These are phyloP conservation scores for Tuberolachnus salignus DNA, from an alignment of 2,888 invertebrate genomes.

Conservation along the genomic window DNA sequence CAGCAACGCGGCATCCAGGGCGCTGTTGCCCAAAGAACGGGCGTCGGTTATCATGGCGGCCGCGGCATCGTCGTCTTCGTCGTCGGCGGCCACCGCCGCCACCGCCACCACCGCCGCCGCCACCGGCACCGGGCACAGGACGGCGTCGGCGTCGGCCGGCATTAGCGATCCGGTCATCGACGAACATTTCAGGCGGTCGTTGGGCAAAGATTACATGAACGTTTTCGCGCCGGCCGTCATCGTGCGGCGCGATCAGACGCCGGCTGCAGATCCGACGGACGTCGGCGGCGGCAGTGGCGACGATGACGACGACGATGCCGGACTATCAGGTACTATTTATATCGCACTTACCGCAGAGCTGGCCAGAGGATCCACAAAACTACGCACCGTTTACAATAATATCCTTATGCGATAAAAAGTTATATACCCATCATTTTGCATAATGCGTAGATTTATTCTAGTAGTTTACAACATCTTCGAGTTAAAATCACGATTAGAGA, in stretches of 20 bases:
- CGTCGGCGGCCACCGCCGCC: no score
- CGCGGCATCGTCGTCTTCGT: neutral
- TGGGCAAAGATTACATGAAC: constrained; percentile 80
- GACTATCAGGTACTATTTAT: constrained; percentile 40
- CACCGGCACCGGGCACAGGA: constrained; percentile 7
- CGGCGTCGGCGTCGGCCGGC: constrained; percentile 58
- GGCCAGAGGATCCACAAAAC: no score
- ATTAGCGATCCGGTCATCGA: constrained; percentile 90
- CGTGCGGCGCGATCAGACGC: constrained; percentile 37
- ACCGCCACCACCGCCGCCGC: no score
- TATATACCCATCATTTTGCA: no score
- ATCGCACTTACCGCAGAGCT: neutral
- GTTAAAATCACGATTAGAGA: no score
- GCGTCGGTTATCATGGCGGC: constrained; percentile 45
- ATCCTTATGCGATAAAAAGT: no score
- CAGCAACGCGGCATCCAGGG: neutral
- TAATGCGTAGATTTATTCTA: no score
- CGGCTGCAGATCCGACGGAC: neutral
- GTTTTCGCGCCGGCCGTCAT: constrained; percentile 61
- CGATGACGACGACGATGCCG: constrained; percentile 29
- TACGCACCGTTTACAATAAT: no score
- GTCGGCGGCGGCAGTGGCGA: neutral
- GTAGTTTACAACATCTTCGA: no score
- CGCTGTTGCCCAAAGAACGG: constrained; percentile 40
- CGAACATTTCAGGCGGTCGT: constrained; percentile 91